Percentiles rank a stretch among this genome's conserved stretches.
phyloP scores from a whole-genome alignment of 2,888 invertebrate genomes.

The Trichacis sp. region DNA sequence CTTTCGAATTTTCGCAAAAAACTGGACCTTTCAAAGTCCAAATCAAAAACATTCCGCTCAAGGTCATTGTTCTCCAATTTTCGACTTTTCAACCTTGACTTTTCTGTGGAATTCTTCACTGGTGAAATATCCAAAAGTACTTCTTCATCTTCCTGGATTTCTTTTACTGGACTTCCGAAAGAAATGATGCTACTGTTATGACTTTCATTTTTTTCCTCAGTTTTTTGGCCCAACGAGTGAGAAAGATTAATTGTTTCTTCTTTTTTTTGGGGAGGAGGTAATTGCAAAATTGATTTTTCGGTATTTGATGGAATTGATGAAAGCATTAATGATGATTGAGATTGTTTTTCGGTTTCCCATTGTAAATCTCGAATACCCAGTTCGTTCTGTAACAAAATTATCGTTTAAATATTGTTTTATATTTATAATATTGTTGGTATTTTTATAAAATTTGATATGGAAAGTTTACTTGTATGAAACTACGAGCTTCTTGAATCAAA shows the following conservation, averaged over 20 bases:
- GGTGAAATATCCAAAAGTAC: not conserved
- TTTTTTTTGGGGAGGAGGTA: not conserved
- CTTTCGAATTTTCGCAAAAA: no score
- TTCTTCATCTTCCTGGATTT: not conserved
- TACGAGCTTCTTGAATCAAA: conserved; percentile 83
- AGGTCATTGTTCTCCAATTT: no score
- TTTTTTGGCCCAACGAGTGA: no score
- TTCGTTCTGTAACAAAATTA: conserved; percentile 74
- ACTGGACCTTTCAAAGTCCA: no score
- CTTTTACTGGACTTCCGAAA: conserved; percentile 13
- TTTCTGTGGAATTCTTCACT: conserved; percentile 17
- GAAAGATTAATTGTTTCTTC: not conserved
- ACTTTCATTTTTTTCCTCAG: not conserved
- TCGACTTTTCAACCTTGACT: conserved; percentile 67
- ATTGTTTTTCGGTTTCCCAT: conserved; percentile 71
- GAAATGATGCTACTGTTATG: conserved; percentile 4
- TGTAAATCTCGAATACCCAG: conserved; percentile 79
- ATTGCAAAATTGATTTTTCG: not conserved
- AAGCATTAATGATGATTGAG: not conserved
- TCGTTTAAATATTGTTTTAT: no score
- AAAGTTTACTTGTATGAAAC: conserved; percentile 71
- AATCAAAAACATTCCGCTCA: conserved; percentile 65
- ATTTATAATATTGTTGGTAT: no score
- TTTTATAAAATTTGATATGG: conserved; percentile 1
- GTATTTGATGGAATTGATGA: not conserved